Base-by-base conservation (phyloP, 2,888 invertebrate genomes). In the Pimpla rufipes region DNA sequence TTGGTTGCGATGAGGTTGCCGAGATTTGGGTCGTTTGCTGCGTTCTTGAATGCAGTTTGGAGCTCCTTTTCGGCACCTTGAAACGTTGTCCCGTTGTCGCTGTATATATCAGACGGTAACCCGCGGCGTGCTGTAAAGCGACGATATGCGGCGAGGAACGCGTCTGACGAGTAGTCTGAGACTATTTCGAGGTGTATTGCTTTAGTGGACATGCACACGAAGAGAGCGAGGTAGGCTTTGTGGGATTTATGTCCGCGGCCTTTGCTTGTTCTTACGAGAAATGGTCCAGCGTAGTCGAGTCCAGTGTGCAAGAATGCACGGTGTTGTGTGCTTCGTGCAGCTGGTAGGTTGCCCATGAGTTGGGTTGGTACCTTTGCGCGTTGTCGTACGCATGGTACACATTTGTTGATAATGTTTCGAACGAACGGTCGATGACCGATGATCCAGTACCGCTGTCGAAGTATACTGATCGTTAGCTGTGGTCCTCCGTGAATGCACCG, bases 201-300 rank as follows among this genome's bases (percentile, higher is more conserved):
- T 55, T 88, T 85, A 45, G 88, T 88, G 0, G 83, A 74, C 8
- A 90, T 83, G 62, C 92, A 92, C 18, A 88, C 77, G 16, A 88
- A 89, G 0, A 88, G 35, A 0, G 80, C 73, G 0, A 89, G 52
- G 45, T 89, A 88, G 1, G 70, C 62, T 50, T 90, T 90, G 2
- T 79, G 29, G 11, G 73, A 13, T 67, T 83, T 83, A 0, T 79
- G 66, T 16, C 84, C 81, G 40, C 86, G 76, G 13, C 78, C 55
- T 23, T 68, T 77, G 11, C 71, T 67, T 3, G 73, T 83, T 29
- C 83, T 77, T n/a, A 87, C 73, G 23, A 52, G 73, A 37, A 87
- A 87, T 0, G 91, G 92, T 5, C 92, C 91, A 35, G 88, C 89
- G n/a, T 87, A 91, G 66, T 93, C 93, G 0, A 93, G 62, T 10